Conservation (phyloP, 2,888 invertebrate species). For the Mimumesa dahlbomi region DNA sequence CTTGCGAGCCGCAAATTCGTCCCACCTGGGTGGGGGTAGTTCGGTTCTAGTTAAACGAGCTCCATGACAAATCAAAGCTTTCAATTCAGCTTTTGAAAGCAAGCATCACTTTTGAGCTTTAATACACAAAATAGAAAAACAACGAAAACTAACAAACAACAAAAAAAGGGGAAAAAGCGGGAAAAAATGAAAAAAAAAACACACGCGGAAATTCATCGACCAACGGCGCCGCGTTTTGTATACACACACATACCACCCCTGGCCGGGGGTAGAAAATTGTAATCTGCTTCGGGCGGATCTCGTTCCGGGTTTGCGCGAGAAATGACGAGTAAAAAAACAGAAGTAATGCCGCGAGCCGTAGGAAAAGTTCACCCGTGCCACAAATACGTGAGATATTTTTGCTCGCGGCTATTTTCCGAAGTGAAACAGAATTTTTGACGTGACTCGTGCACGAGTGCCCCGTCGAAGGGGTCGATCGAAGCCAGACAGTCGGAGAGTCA, state of each 20-base stretch:
- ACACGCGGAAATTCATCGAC: too few relatives aligned
- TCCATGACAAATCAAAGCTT: background rate
- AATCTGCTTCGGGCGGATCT: conserved; percentile 29
- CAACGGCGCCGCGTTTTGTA: too few relatives aligned
- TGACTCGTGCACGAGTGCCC: conserved; percentile 11
- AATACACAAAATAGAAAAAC: background rate
- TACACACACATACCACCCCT: too few relatives aligned
- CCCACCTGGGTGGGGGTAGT: too few relatives aligned
- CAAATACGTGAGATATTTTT: conserved; percentile 20
- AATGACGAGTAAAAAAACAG: too few relatives aligned
- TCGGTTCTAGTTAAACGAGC: conserved; percentile 1
- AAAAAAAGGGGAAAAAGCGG: too few relatives aligned
- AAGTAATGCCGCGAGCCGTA: too few relatives aligned
- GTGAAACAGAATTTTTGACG: conserved; percentile 48
- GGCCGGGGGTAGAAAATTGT: conserved; percentile 39
- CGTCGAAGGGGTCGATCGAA: conserved; percentile 32
- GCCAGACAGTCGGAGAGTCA: conserved; percentile 47
- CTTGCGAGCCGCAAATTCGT: background rate
- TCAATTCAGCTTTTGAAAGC: background rate
- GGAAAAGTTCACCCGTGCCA: background rate
- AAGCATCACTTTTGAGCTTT: background rate
- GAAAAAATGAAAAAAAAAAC: too few relatives aligned
- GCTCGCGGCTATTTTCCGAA: conserved; percentile 31
- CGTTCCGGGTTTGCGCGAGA: background rate
- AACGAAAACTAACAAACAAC: too few relatives aligned